Base-by-base conservation (phyloP, 1,140 invertebrate species). In the Drosophila nasuta region DNA sequence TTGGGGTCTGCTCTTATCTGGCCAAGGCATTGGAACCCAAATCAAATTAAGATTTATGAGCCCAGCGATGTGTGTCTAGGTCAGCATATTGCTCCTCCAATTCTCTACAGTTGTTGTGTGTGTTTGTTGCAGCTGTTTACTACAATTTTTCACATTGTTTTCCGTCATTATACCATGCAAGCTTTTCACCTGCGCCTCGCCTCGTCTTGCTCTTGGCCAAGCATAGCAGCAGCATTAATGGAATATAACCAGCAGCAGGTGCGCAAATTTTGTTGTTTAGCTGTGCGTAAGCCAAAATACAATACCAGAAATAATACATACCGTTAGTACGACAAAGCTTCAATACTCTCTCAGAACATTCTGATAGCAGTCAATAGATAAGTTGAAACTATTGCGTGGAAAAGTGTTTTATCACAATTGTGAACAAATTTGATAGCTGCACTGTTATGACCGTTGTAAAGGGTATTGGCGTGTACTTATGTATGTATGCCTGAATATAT, bases 41-140 rank as follows among this genome's bases (percentile, higher is more conserved):
- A 88, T 88, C 83, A 88, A 88, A 88, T 88, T 88, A 85, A 88
- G 83, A 88, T 88, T 88, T 88, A 89, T 88, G 83, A 83, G 85
- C 68, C 66, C 83, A 89, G 51, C 82, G 85, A 89, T 89, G 85
- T 89, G 85, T 89, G 83, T 78, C 80, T 83, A 88, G 83, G 83
- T 88, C 83, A 88, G 49, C 56, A 33, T 43, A 46, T 56, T 52
- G 56, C 33, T 51, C n/a, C 43, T 57, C 15, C 33, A 25, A 25
- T 25, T 57, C 6, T 56, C 3, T 15, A 1, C 30, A 15, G 46
- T 58, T 77, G 38, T 41, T 66, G 46, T 20, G 25, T 11, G 33
- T 70, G 60, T 41, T 49, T 68, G 58, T 49, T 77, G 65, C 65
- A 67, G 77, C 58, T 88, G 79, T 51, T 75, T 33, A 57, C 71